phyloP scores from a whole-genome alignment of 2,113 vertebrate species.

The Paedocypris sp. region DNA sequence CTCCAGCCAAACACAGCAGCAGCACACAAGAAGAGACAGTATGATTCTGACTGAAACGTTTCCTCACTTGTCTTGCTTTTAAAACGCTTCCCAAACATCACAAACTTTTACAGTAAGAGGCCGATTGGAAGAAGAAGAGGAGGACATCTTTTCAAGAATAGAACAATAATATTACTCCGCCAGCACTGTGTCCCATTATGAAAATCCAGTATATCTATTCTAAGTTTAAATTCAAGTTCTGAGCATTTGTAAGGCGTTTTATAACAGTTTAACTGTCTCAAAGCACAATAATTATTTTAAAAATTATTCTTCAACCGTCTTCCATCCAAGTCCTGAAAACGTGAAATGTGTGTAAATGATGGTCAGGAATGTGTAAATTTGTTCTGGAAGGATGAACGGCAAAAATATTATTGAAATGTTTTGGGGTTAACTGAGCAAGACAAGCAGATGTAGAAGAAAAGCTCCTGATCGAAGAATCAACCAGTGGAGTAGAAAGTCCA shows the following conservation, averaged over 20 bases:
- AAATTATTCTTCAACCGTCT: constrained; percentile 38
- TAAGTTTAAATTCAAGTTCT: too few relatives aligned
- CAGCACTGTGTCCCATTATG: too few relatives aligned
- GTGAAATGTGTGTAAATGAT: constrained; percentile 21
- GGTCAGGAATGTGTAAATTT: constrained; percentile 38
- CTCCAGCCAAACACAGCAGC: constrained; percentile 16
- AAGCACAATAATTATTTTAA: constrained; percentile 40
- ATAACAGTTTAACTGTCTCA: too few relatives aligned
- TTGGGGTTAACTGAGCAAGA: constrained; percentile 8
- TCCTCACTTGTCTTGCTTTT: constrained; percentile 33
- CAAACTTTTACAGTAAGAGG: constrained; percentile 27
- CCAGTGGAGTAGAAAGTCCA: constrained; percentile 11
- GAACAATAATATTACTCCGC: constrained; percentile 43
- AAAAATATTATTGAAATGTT: constrained; percentile 11
- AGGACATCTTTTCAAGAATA: constrained; percentile 2
- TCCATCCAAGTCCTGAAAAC: constrained; percentile 29
- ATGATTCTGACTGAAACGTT: constrained; percentile 23
- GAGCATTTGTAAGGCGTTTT: too few relatives aligned
- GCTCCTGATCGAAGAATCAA: background rate
- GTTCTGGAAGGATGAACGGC: constrained; percentile 25
- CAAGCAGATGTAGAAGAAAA: constrained; percentile 6
- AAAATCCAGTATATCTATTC: too few relatives aligned
- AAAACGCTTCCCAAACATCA: constrained; percentile 43
- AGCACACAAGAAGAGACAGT: constrained; percentile 9
- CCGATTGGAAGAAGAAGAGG: background rate